These are phyloP conservation scores for Nephila pilipes DNA, from an alignment of 1,140 invertebrate species.

Conservation along the genomic window DNA sequence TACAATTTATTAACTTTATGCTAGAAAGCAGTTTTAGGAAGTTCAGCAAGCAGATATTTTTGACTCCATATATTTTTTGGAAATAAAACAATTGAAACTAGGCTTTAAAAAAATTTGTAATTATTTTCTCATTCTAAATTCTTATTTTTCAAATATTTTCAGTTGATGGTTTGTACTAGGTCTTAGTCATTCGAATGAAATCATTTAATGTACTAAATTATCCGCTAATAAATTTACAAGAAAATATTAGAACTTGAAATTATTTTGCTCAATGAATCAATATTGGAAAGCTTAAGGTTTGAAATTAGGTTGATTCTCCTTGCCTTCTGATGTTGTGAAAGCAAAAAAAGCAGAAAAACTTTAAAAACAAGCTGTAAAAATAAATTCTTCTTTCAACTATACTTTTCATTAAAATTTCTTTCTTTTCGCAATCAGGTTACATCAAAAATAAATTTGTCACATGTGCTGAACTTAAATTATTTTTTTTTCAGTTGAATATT, in stretches of 20 bases:
- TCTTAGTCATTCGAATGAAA: constrained; percentile 40
- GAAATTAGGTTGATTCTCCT: not conserved
- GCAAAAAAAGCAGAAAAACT: not conserved
- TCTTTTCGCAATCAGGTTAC: not conserved
- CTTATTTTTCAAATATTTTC: not conserved
- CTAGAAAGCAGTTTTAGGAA: constrained; percentile 22
- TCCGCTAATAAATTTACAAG: not conserved
- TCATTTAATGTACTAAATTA: not conserved
- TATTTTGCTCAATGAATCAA: not conserved
- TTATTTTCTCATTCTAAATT: not conserved
- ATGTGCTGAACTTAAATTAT: not conserved
- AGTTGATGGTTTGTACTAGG: not conserved
- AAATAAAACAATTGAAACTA: no score
- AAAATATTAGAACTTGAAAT: not conserved
- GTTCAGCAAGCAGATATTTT: not conserved
- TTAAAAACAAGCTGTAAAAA: not conserved
- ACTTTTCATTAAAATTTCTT: not conserved
- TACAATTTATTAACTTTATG: constrained; percentile 33
- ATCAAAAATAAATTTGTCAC: not conserved
- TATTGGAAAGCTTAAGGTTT: not conserved
- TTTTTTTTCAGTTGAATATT: not conserved
- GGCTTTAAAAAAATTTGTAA: not conserved
- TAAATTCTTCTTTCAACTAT: not conserved
- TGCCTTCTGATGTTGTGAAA: not conserved
- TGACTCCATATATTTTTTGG: not conserved